Evolutionary conservation across 2,113 vertebrate genomes (phyloP), one percentile per base, ranked within the genome.

Genomic region (Salminus brasiliensis): DNA sequence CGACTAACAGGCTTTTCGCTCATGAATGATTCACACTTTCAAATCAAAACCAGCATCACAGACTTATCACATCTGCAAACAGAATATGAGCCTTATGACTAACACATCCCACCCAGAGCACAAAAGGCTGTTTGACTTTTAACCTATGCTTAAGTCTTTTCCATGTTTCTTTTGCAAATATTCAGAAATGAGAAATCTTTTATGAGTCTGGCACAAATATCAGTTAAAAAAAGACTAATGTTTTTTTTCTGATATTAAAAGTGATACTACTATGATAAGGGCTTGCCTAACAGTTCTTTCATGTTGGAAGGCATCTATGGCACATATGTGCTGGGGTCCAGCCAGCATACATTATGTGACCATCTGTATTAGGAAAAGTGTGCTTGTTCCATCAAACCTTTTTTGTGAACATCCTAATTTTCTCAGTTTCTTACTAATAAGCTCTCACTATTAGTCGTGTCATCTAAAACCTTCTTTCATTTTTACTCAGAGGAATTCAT

Each of bases 281-380:
- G 45, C 29, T 43, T 16, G 23, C 59, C 3, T 57, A 43, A 39
- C 49, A 43, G 36, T n/a, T 60, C 8, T 43, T 1, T 73, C 62
- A 78, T 45, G 23, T 77, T 72, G 72, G 63, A 78, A 53, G 81
- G 70, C 39, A 43, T 76, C 69, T 81, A 72, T 71, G 30, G 59
- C 34, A 34, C 70, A 74, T 76, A 60, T 82, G 67, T 72, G 75
- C 55, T 75, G 81, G 72, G 70, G 49, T 78, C 47, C 55, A 72
- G 68, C 74, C 80, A 78, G 65, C 52, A 74, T 82, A 74, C 72
- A 79, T 83, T 55, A 79, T 11, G 53, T 25, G 65, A 74, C 76
- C 70, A 74, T 78, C 75, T 80, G 78, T 62, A 68, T 59, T 45
- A 55, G 29, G 74, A 39, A 43, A 73, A 67, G 74, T 41, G 16